A percentile compares a stretch with the other conserved stretches of the same genome.
Conservation (phyloP, 2,113 vertebrate genomes). For the Myrmecobius fasciatus region DNA sequence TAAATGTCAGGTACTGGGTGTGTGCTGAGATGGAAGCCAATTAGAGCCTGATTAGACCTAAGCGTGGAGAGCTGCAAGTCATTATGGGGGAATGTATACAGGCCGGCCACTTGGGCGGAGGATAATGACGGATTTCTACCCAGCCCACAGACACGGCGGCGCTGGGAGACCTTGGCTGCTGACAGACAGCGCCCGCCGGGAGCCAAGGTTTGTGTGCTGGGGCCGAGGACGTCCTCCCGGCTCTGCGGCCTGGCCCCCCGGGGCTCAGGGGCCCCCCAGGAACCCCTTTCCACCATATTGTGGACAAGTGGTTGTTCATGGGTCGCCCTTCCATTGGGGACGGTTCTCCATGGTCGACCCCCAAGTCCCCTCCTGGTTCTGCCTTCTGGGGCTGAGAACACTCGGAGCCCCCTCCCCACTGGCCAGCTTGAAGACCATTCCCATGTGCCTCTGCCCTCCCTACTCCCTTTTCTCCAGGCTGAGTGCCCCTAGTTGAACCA, state of each 20-base stretch:
- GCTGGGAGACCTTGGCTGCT: slow-evolving; percentile 67
- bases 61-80: slow-evolving; percentile 63
- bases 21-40: slow-evolving; percentile 67
- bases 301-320: no score
- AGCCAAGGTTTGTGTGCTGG: background rate
- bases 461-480: background rate
- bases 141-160: slow-evolving; percentile 73
- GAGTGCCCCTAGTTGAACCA: background rate
- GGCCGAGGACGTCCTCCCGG: background rate
- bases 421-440: background rate
- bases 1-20: slow-evolving; percentile 75
- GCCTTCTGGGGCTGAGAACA: background rate
- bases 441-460: no score
- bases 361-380: background rate
- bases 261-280: no score
- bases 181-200: background rate
- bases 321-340: background rate
- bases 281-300: no score
- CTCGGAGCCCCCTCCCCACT: background rate
- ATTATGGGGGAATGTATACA: slow-evolving; percentile 74
- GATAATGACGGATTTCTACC: slow-evolving; percentile 78
- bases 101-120: slow-evolving; percentile 60
- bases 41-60: slow-evolving; percentile 75
- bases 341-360: no score
- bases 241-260: background rate